Base-by-base conservation (phyloP, 2,797 vertebrate species). In the Chiroxiphia lanceolata region DNA sequence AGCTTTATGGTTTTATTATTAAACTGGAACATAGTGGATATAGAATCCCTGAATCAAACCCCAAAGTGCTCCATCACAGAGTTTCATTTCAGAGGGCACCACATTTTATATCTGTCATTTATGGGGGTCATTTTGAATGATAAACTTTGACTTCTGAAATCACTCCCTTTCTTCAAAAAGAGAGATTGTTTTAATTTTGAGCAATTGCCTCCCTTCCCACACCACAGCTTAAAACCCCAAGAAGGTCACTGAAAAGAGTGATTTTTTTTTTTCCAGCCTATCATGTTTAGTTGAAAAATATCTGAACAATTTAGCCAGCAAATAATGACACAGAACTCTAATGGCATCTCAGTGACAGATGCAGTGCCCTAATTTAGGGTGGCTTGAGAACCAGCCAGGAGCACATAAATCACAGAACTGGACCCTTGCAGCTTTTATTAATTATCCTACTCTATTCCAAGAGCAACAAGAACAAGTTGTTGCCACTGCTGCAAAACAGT, bases 121-220 rank as follows among this genome's bases (percentile, higher is more conserved):
- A 51, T 6, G 45, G 20, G 65, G 82, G 50, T 83, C 79, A 83
- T 78, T 92, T 59, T 61, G 89, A 96, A 89, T 42, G 1, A 85
- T 36, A 53, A 89, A 92, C 84, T 77, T 75, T 65, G 87, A 91
- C 92, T 96, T 69, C 45, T 33, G 33, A 70, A 95, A 94, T 92
- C 64, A 68, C 42, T 87, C 61, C 53, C 80, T 90, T 88, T 87
- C 69, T 91, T 89, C 90, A 91, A 75, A 80, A 89, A 86, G 93
- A 95, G 65, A 72, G 61, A 96, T 95, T 65, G 90, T 13, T 81
- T 70, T 93, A 92, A 96, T 96, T 96, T 78, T 91, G 89, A 94
- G 50, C 82, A 85, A 88, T 72, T 4, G 13, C 54, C 31, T 78
- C 13, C 0, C 26, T 88, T 61, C 54, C 69, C 70, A 82, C 27